Conservation (phyloP, 2,113 vertebrate genomes). For the Leucosticte australis region DNA sequence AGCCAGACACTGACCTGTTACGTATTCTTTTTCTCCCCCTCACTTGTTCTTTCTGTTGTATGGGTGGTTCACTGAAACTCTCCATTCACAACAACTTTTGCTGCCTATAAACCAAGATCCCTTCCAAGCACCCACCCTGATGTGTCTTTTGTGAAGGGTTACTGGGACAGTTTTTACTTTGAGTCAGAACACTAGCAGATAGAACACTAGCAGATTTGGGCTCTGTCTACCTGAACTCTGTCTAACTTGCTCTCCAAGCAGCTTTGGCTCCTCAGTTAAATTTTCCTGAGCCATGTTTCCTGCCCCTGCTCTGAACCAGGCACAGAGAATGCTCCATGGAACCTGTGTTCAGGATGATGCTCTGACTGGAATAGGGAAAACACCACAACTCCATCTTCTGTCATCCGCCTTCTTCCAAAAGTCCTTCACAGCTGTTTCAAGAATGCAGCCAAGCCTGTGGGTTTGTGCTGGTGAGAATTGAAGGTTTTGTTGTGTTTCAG, state of each 20-base stretch:
- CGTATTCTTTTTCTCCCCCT: not conserved
- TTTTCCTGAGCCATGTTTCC: not conserved
- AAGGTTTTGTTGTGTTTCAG: not conserved
- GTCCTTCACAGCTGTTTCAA: not conserved
- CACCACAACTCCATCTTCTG: not conserved
- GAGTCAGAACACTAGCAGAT: not conserved
- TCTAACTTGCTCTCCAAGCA: not conserved
- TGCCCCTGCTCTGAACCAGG: not conserved
- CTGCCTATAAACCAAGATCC: not conserved
- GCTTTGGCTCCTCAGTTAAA: not conserved
- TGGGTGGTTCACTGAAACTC: not conserved
- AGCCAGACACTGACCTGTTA: not conserved
- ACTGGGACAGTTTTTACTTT: not conserved
- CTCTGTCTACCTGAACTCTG: not conserved
- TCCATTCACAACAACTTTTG: not conserved
- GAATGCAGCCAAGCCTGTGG: not conserved
- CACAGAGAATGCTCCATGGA: accelerated
- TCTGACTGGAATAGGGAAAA: not conserved
- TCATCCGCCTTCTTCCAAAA: not conserved
- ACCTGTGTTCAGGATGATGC: not conserved
- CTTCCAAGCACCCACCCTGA: not conserved
- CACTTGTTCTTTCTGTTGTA: not conserved
- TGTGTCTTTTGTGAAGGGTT: not conserved
- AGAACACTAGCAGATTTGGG: not conserved
- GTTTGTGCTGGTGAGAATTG: not conserved